These are phyloP conservation scores for Drosophila picticornis DNA, from an alignment of 2,888 invertebrate genomes.

Conservation along the genomic window DNA sequence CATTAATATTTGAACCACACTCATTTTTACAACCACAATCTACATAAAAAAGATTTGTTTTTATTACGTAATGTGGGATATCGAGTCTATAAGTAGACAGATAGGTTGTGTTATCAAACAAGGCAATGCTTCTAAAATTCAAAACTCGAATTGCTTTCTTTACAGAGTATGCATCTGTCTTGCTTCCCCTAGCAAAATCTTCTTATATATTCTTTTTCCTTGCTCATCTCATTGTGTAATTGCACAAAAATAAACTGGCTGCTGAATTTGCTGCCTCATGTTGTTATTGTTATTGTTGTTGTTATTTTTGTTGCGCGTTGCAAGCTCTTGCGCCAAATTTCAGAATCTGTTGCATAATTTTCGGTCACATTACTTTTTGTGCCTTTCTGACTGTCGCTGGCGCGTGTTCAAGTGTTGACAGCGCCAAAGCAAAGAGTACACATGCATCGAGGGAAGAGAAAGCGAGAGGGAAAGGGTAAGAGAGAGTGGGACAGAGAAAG, in stretches of 20 bases:
- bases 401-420: slow-evolving; percentile 81
- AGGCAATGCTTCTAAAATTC: background rate
- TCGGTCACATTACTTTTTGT: slow-evolving; percentile 40
- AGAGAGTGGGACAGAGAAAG: background rate
- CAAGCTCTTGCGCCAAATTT: slow-evolving; percentile 59
- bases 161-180: background rate
- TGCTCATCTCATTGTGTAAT: slow-evolving; percentile 65
- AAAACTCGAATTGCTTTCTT: background rate
- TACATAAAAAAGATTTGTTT: background rate
- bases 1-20: background rate
- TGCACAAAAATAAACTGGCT: slow-evolving; percentile 75
- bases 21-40: background rate
- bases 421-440: slow-evolving; percentile 44
- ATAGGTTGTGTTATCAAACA: background rate
- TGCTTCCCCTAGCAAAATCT: background rate
- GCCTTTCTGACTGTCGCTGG: slow-evolving; percentile 58
- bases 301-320: slow-evolving; percentile 29
- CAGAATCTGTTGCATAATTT: slow-evolving; percentile 80
- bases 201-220: slow-evolving; percentile 24
- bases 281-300: slow-evolving; percentile 23
- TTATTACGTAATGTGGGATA: background rate
- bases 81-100: background rate
- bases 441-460: background rate
- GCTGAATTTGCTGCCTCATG: slow-evolving; percentile 8
- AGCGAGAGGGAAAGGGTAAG: background rate